Conservation (phyloP, 2,888 invertebrate genomes). For the Asteroscopus sphinx region DNA sequence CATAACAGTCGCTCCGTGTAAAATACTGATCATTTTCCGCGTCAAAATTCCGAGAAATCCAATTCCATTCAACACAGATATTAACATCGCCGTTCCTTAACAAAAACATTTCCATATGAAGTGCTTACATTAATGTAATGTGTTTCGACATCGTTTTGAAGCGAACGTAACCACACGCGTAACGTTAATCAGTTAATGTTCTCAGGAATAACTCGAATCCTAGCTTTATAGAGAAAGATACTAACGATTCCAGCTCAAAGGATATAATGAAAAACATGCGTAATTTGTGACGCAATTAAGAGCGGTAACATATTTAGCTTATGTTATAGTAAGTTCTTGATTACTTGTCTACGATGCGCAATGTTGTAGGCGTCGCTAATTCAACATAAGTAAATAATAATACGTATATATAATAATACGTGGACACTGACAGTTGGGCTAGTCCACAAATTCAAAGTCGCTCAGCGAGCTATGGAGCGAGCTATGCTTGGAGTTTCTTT, state of each 20-base stretch:
- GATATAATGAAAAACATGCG: conserved; percentile 26
- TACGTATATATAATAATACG: too few species aligned
- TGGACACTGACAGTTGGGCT: too few species aligned
- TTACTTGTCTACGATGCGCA: not conserved
- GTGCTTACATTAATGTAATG: conserved; percentile 42
- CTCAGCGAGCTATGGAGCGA: too few species aligned
- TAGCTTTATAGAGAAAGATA: conserved; percentile 26
- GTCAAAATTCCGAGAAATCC: too few species aligned
- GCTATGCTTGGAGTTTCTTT: too few species aligned
- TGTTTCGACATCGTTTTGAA: conserved; percentile 31
- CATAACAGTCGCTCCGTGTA: too few species aligned
- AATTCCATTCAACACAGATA: conserved; percentile 5
- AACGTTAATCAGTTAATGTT: conserved; percentile 34
- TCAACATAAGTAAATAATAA: too few species aligned
- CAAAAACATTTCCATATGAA: conserved; percentile 35
- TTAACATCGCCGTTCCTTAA: conserved; percentile 20
- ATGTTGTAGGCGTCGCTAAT: too few species aligned
- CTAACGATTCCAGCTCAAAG: conserved; percentile 23
- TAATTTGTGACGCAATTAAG: conserved; percentile 42
- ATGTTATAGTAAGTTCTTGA: conserved; percentile 1
- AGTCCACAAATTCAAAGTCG: too few species aligned
- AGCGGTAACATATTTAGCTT: conserved; percentile 9
- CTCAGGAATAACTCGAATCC: conserved; percentile 16
- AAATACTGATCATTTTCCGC: too few species aligned
- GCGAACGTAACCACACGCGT: conserved; percentile 33